A percentile compares a stretch with the other conserved stretches of the same genome.
These are phyloP conservation scores for Aphaenogaster floridana DNA, from an alignment of 1,140 invertebrate genomes.

Conservation along the genomic window DNA sequence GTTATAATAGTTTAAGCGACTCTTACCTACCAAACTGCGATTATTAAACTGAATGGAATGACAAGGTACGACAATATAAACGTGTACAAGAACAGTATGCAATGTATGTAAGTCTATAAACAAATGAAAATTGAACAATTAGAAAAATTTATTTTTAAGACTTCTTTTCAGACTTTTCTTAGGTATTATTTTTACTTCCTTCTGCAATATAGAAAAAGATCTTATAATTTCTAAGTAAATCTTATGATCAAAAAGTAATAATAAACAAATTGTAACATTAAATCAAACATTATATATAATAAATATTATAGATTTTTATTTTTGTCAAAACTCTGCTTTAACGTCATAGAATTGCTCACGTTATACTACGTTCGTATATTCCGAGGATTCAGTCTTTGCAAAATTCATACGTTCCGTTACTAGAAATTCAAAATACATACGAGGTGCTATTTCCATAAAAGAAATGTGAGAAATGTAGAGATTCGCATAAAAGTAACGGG, in stretches of 20 bases:
- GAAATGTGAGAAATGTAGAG: background rate
- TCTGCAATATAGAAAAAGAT: background rate
- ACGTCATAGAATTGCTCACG: background rate
- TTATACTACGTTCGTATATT: background rate
- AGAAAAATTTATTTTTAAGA: background rate
- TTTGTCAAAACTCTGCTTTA: background rate
- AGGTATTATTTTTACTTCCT: background rate
- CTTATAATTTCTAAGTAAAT: background rate
- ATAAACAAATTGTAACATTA: background rate
- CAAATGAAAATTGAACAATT: background rate
- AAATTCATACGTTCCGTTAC: constrained; percentile 33
- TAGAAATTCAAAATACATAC: constrained; percentile 39
- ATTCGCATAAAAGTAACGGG: constrained; percentile 23
- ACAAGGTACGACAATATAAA: background rate
- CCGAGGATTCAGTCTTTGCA: constrained; percentile 25
- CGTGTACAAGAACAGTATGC: background rate
- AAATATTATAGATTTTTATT: constrained; percentile 10
- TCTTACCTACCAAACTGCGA: background rate
- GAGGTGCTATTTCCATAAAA: constrained; percentile 14
- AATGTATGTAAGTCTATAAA: background rate
- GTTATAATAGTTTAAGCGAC: background rate
- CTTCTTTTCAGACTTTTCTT: background rate
- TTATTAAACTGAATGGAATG: constrained; percentile 8
- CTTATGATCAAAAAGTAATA: background rate
- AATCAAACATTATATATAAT: background rate